Evolutionary conservation across 2,797 vertebrate species (phyloP).

Genomic region (Ficedula albicollis): DNA sequence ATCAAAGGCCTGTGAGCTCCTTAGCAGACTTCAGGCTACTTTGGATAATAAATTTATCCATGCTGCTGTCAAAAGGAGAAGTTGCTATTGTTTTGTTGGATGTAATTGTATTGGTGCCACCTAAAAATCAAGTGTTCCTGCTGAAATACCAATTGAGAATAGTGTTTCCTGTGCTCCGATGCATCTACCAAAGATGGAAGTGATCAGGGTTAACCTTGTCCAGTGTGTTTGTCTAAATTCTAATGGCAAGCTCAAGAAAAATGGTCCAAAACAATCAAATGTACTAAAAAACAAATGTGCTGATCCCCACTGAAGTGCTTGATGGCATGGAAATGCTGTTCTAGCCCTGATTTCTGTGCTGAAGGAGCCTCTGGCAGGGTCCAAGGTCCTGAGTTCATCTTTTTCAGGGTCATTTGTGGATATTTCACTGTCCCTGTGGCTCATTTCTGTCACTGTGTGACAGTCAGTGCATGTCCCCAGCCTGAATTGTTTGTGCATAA

Average conservation of each 20-base stretch:
- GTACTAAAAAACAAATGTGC: background rate
- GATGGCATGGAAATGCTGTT: background rate
- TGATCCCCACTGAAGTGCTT: background rate
- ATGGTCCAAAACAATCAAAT: background rate
- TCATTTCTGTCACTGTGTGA: background rate
- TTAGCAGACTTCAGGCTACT: background rate
- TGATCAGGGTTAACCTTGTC: background rate
- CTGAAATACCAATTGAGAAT: background rate
- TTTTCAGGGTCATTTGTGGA: background rate
- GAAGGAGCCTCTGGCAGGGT: background rate
- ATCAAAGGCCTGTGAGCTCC: background rate
- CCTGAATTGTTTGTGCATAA: background rate
- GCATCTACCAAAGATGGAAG: background rate
- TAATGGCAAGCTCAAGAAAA: background rate
- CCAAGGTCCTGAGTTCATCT: background rate
- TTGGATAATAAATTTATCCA: background rate
- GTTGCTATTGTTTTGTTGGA: background rate
- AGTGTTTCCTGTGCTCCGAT: rapidly evolving
- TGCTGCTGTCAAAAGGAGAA: background rate
- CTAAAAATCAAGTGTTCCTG: background rate
- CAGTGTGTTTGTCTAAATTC: background rate
- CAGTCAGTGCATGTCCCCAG: background rate
- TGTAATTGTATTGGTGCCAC: background rate
- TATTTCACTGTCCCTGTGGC: rapidly evolving
- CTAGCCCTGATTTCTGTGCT: background rate